Evolutionary conservation across 2,113 vertebrate species (phyloP).

Genomic region (Ctenodactylus gundi): DNA sequence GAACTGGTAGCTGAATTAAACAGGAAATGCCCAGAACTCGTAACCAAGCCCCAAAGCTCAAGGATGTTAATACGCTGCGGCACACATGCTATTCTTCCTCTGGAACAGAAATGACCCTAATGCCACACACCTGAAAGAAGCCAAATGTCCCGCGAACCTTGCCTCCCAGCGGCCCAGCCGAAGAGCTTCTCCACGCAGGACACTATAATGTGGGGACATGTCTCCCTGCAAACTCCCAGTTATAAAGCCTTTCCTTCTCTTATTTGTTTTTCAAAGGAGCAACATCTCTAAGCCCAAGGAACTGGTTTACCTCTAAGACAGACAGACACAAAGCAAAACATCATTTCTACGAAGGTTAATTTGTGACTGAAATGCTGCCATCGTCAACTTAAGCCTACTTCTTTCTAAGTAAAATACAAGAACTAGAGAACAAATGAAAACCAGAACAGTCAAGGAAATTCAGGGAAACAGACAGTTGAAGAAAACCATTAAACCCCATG

Average conservation of each 20-base stretch:
- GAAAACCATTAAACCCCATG: not conserved
- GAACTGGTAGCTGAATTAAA: not conserved
- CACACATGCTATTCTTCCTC: not conserved
- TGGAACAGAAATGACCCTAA: not conserved
- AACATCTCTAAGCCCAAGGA: constrained; percentile 58
- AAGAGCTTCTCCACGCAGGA: not conserved
- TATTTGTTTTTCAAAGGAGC: constrained; percentile 25
- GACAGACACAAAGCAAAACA: constrained; percentile 39
- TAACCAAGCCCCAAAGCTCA: not conserved
- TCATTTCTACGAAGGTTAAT: constrained; percentile 46
- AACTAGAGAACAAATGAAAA: not conserved
- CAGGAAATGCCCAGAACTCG: not conserved
- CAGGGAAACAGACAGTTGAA: not conserved
- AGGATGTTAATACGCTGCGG: too few species aligned
- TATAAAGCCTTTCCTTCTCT: not conserved
- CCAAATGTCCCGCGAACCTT: not conserved
- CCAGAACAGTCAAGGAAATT: not conserved
- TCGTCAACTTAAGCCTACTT: not conserved
- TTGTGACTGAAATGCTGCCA: constrained; percentile 54
- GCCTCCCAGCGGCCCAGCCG: not conserved
- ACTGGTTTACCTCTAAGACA: constrained; percentile 62
- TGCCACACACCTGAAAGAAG: not conserved
- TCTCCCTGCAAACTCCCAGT: constrained; percentile 39
- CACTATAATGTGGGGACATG: not conserved
- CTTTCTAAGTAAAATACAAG: constrained; percentile 29